Evolutionary conservation across 1,140 invertebrate genomes (phyloP).

Genomic region (Hylaeus volcanicus): DNA sequence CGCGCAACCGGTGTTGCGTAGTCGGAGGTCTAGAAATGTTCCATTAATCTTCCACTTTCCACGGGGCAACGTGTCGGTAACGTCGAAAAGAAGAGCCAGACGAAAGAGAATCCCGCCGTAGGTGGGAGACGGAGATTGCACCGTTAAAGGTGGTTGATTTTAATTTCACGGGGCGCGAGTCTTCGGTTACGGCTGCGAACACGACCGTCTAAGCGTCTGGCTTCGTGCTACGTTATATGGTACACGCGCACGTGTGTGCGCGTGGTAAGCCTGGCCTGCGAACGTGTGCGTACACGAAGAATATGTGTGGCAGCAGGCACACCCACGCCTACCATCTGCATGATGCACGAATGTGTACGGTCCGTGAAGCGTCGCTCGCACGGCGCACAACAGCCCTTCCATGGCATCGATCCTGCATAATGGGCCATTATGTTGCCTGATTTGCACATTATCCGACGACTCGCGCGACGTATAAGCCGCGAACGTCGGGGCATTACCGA

Average conservation of each 20-base stretch:
- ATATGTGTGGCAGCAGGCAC: not conserved
- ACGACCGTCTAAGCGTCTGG: conserved; percentile 61
- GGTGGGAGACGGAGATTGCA: conserved; percentile 73
- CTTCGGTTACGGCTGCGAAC: conserved; percentile 77
- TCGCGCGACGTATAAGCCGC: conserved; percentile 38
- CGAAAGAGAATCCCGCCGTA: conserved; percentile 48
- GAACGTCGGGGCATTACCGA: conserved; percentile 30
- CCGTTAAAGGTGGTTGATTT: conserved; percentile 79
- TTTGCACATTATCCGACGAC: conserved; percentile 50
- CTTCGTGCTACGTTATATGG: conserved; percentile 22
- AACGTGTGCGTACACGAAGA: not conserved
- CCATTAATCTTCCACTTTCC: conserved; percentile 33
- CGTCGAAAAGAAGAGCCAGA: conserved; percentile 1
- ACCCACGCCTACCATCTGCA: not conserved
- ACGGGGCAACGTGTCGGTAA: not conserved
- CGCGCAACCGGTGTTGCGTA: conserved; percentile 8
- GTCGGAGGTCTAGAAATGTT: conserved; percentile 12
- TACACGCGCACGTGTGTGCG: not conserved
- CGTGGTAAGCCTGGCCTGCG: not conserved
- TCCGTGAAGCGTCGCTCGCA: conserved; percentile 10
- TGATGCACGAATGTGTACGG: conserved; percentile 15
- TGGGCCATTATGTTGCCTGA: conserved; percentile 51
- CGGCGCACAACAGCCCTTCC: conserved; percentile 39
- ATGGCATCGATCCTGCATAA: conserved; percentile 54
- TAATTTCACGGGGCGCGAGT: conserved; percentile 80